Conservation (phyloP, 2,888 invertebrate species). For the Phoronis australis region DNA sequence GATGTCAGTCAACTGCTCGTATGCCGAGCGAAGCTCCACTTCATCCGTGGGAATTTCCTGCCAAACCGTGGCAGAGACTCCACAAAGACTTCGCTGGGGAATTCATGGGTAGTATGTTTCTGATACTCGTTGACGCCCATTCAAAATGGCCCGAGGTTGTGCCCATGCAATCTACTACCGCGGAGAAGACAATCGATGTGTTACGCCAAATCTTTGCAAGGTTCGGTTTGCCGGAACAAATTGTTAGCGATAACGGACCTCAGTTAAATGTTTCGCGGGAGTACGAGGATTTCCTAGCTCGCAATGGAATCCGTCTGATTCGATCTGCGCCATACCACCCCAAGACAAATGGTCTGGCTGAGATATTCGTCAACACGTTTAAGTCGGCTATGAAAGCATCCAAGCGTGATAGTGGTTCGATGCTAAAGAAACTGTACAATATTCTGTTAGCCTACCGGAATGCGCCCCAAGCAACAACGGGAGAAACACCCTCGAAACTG, state of each 20-base stretch:
- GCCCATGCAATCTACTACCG: background rate
- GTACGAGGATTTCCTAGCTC: background rate
- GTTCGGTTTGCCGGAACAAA: background rate
- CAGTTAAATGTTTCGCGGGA: background rate
- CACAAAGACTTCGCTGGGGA: background rate
- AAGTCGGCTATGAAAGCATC: background rate
- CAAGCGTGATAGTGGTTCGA: no score
- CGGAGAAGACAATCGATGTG: background rate
- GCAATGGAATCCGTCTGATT: background rate
- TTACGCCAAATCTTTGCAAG: background rate
- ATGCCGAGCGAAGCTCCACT: background rate
- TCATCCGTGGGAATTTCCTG: background rate
- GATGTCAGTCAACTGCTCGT: background rate
- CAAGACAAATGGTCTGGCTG: background rate
- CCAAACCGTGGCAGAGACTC: background rate
- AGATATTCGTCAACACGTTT: background rate
- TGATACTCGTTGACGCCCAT: background rate
- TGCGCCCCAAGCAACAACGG: background rate
- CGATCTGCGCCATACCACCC: background rate
- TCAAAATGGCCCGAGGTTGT: constrained; percentile 1
- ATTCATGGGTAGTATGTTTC: background rate
- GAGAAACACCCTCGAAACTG: background rate
- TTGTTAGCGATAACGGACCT: background rate
- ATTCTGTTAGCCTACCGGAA: background rate
- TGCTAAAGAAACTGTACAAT: no score